phyloP scores from a whole-genome alignment of 2,888 invertebrate species.

The Cephus sareptanus region DNA sequence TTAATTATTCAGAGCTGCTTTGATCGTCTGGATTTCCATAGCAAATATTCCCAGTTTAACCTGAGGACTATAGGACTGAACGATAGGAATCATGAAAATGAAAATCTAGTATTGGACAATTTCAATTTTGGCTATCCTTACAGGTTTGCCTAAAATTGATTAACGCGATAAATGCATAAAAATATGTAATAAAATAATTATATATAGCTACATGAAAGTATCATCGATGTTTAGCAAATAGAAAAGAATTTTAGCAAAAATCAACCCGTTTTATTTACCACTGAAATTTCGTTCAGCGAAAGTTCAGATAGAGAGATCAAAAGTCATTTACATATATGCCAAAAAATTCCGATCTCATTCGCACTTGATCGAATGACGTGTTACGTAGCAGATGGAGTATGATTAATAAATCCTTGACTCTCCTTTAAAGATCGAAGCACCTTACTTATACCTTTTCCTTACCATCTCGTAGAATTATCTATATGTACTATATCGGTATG shows the following conservation, averaged over 20 bases:
- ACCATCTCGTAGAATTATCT: not conserved
- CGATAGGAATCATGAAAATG: not conserved
- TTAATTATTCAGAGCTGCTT: not conserved
- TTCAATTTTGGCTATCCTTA: not conserved
- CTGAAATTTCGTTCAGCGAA: not conserved
- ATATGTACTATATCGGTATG: not conserved
- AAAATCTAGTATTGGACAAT: not conserved
- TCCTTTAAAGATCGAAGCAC: conserved; percentile 20
- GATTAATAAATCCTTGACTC: conserved; percentile 17
- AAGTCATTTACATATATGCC: not conserved
- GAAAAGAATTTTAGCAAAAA: not conserved
- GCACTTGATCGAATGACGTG: not conserved
- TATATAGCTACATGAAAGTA: not conserved
- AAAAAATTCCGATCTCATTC: not conserved
- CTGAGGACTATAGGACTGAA: not conserved
- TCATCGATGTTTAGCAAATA: not conserved
- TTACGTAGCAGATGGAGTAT: not conserved
- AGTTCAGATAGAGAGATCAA: not conserved
- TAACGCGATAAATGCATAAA: too few relatives aligned
- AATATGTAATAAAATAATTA: not conserved
- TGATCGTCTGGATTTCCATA: not conserved
- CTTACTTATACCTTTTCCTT: conserved; percentile 11
- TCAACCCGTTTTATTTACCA: not conserved
- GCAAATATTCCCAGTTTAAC: not conserved
- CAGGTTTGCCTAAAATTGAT: too few relatives aligned